Conservation (phyloP, 2,888 invertebrate species). For the Dendrolimus houi region DNA sequence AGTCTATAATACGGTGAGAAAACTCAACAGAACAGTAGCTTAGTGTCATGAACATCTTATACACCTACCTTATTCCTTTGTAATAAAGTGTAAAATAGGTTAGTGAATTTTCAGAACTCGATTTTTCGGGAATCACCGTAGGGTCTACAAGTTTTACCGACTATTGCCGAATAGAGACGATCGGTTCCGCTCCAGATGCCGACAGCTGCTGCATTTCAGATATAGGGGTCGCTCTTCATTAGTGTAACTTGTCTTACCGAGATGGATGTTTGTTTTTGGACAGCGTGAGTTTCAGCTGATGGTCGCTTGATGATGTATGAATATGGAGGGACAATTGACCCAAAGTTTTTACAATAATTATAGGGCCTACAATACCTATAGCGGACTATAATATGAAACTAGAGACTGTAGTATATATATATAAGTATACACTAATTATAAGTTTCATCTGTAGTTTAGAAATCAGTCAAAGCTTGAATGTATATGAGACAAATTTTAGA, state of each 20-base stretch:
- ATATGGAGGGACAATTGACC: conserved; percentile 21
- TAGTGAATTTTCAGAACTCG: not conserved
- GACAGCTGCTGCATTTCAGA: conserved; percentile 73
- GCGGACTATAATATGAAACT: too few relatives aligned
- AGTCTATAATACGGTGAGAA: not conserved
- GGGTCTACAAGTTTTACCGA: conserved; percentile 47
- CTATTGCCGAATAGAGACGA: conserved; percentile 44
- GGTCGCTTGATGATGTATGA: conserved; percentile 65
- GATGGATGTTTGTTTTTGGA: conserved; percentile 75
- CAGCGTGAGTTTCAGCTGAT: conserved; percentile 55
- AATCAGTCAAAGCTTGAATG: too few relatives aligned
- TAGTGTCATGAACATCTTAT: conserved; percentile 11
- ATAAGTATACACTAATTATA: too few relatives aligned
- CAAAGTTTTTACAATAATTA: conserved; percentile 25
- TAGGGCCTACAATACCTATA: too few relatives aligned
- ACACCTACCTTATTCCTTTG: conserved; percentile 8
- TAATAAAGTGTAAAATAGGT: not conserved
- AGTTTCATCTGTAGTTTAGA: too few relatives aligned
- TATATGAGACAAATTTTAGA: too few relatives aligned
- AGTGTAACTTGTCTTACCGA: conserved; percentile 69
- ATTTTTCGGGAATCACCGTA: conserved; percentile 2
- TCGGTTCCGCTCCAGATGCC: conserved; percentile 70
- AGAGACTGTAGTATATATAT: too few relatives aligned
- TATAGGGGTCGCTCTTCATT: conserved; percentile 70
- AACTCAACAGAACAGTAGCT: not conserved